Conservation (phyloP, 2,888 invertebrate genomes). For the Sycophila texana region DNA sequence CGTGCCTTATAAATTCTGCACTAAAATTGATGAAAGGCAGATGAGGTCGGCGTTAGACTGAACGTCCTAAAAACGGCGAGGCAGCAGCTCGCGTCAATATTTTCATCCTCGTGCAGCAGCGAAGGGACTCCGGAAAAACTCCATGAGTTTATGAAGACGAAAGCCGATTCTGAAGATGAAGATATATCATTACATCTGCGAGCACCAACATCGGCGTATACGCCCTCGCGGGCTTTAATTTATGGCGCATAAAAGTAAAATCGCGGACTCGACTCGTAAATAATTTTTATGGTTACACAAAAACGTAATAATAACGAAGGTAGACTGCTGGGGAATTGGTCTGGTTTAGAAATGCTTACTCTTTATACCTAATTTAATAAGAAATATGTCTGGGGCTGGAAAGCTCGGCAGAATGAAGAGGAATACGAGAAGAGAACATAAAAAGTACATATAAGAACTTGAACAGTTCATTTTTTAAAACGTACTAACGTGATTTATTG, state of each 20-base stretch:
- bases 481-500: too few species aligned
- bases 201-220: not conserved
- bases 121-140: not conserved
- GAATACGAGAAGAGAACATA: too few species aligned
- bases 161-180: conserved; percentile 44
- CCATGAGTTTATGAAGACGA: conserved; percentile 6
- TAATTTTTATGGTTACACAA: conserved; percentile 44
- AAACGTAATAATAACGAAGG: conserved; percentile 18
- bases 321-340: not conserved
- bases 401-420: too few species aligned
- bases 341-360: too few species aligned
- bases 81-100: conserved; percentile 29
- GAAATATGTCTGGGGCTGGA: too few species aligned
- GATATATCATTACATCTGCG: conserved; percentile 36
- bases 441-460: too few species aligned
- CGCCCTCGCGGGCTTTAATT: conserved; percentile 41
- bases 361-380: too few species aligned
- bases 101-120: not conserved
- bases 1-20: not conserved
- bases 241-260: conserved; percentile 41
- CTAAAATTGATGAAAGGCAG: conserved; percentile 24
- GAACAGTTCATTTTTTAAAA: too few species aligned
- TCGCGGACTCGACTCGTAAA: conserved; percentile 39
- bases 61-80: not conserved
- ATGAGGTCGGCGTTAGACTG: conserved; percentile 7